Conservation (phyloP, 2,797 vertebrate species). For the Sebastes itinus region DNA sequence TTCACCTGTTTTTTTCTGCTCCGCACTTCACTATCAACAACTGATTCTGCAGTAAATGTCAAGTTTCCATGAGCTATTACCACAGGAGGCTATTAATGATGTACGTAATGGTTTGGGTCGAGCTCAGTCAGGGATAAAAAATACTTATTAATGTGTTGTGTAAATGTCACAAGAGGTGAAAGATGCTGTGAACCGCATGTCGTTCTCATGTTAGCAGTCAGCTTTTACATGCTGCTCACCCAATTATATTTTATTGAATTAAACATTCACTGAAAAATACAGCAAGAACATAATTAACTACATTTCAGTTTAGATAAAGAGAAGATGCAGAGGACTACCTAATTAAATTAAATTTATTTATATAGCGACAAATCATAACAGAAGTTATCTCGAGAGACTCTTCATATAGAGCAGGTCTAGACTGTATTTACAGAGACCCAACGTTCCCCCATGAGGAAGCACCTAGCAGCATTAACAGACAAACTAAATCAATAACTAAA, state of each 20-base stretch:
- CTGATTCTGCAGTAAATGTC: conserved; percentile 49
- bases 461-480: not conserved
- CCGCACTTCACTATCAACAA: conserved; percentile 28
- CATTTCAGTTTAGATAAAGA: not conserved
- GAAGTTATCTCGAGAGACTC: too few relatives aligned
- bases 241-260: not conserved
- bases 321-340: not conserved
- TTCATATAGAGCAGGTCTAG: too few relatives aligned
- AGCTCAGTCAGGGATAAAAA: conserved; percentile 29
- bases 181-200: not conserved
- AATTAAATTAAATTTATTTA: too few relatives aligned
- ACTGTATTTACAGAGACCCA: too few relatives aligned
- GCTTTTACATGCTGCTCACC: not conserved
- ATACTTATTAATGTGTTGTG: conserved; percentile 39
- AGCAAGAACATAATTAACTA: too few relatives aligned
- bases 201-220: not conserved
- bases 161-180: conserved; percentile 53
- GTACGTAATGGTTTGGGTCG: conserved; percentile 24
- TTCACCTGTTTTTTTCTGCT: not conserved
- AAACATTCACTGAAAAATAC: not conserved
- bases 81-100: conserved; percentile 54
- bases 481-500: not conserved
- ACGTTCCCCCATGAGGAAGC: not conserved
- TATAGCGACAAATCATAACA: too few relatives aligned
- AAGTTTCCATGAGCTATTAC: conserved; percentile 45